Evolutionary conservation across 2,113 vertebrate genomes (phyloP).

Genomic region (Acanthisitta chloris): DNA sequence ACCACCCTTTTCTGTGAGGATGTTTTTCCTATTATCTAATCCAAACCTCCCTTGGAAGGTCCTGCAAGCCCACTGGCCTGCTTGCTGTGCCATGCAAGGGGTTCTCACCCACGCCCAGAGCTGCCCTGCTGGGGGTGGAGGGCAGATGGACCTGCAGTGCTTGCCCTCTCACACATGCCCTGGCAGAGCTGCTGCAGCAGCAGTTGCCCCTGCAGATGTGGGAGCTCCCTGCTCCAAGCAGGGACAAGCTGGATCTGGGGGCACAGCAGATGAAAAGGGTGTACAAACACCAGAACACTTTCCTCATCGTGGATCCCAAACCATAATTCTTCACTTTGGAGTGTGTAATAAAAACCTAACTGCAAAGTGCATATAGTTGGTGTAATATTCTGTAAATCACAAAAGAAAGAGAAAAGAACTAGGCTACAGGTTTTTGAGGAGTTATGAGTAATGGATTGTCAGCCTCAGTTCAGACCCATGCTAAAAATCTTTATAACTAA

Average conservation of each 20-base stretch:
- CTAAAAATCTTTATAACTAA: slow-evolving; percentile 46
- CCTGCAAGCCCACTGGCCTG: no score
- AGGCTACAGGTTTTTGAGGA: slow-evolving; percentile 11
- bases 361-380: slow-evolving; percentile 43
- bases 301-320: not conserved
- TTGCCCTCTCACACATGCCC: not conserved
- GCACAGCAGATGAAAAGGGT: not conserved
- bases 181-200: not conserved
- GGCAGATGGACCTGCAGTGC: rapidly evolving
- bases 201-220: rapidly evolving
- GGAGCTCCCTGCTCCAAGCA: not conserved
- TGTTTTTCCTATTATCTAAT: rapidly evolving
- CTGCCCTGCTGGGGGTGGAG: not conserved
- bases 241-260: not conserved
- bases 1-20: not conserved
- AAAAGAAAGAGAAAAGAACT: slow-evolving; percentile 6
- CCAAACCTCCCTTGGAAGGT: not conserved
- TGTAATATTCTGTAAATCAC: slow-evolving; percentile 46
- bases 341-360: slow-evolving; percentile 10
- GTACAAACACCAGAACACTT: not conserved
- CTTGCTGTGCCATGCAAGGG: not conserved
- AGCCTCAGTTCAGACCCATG: not conserved
- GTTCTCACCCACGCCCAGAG: rapidly evolving
- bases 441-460: slow-evolving; percentile 56
- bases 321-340: slow-evolving; percentile 9